Percentiles rank a stretch among this genome's conserved stretches.
These are phyloP conservation scores for Enteromius treurensis DNA, from an alignment of 2,797 vertebrate genomes.

Conservation along the genomic window DNA sequence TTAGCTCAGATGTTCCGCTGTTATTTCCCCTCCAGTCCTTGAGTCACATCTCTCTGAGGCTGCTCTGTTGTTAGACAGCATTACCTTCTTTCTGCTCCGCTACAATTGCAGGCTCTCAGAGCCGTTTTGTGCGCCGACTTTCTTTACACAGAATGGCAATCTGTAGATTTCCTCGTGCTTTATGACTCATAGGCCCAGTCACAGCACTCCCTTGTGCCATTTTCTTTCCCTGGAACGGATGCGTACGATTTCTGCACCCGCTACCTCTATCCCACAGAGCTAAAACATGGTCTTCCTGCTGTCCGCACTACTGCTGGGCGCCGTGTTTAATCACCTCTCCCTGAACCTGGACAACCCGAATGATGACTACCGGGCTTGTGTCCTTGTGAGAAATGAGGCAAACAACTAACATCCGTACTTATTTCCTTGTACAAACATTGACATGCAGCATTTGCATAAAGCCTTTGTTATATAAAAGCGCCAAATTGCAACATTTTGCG, in stretches of 20 bases:
- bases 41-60: constrained; percentile 35
- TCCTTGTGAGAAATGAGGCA: constrained; percentile 25
- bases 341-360: constrained; percentile 29
- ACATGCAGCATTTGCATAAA: constrained; percentile 55
- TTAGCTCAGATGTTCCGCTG: constrained; percentile 35
- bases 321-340: constrained; percentile 28
- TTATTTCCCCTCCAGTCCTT: constrained; percentile 40
- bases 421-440: constrained; percentile 39
- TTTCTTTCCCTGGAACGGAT: constrained; percentile 56
- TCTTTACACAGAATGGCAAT: constrained; percentile 37
- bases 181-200: constrained; percentile 60
- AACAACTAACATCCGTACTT: constrained; percentile 36
- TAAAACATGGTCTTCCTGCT: constrained; percentile 57
- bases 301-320: constrained; percentile 23
- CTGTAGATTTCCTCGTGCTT: constrained; percentile 50
- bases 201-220: constrained; percentile 50
- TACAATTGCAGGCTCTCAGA: constrained; percentile 11
- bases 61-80: constrained; percentile 30
- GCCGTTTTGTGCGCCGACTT: constrained; percentile 34
- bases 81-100: constrained; percentile 9
- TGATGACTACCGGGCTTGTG: constrained; percentile 12
- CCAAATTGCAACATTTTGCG: constrained; percentile 49
- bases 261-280: constrained; percentile 50
- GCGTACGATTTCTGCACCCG: constrained; percentile 36
- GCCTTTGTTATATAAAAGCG: constrained; percentile 58